Evolutionary conservation across 35 echinoderm and acorn worm genomes (phyloP), one percentile per base, ranked within the genome.

Genomic region (Heliocidaris tuberculata): DNA sequence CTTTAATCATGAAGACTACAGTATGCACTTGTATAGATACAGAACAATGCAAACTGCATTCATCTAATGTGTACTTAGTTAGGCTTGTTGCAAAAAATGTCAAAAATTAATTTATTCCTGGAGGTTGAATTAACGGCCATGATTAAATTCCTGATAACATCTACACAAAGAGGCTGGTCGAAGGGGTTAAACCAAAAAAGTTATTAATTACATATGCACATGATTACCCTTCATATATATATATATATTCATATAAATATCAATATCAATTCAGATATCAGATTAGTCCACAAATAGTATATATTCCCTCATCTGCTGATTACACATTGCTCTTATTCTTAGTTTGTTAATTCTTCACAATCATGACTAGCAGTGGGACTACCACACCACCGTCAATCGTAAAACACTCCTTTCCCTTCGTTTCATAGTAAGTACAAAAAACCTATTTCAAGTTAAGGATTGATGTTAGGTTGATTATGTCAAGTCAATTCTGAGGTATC

Each of bases 181-280:
- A 78, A 78, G 65, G 65, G 65, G 15, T 78, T 2, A 78, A 8
- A 78, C 21, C 65, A 78, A 27, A 78, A 27, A 78, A 24, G 65
- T 27, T 78, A 27, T 78, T 78, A 78, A 78, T 78, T 78, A 78
- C 65, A 78, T 27, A 78, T 78, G 7, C 19, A 78, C 65, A 78
- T 78, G 65, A 78, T 78, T 78, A 78, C 65, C 65, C 65, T 78
- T 78, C 65, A 24, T 78, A 78, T 78, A 78, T 70, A 70, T 13
- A 70, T 70, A 70, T 78, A 78, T 27, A 78, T 78, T 78, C 27
- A 78, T 24, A 78, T 78, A 78, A 78, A 78, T 78, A 78, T n/a
- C 6, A n/a, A 78, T 78, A 27, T 24, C 21, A 19, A 78, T 78
- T 78, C 65, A 78, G 65, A 78, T n/a, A 78, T 24, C 27, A 6